Evolutionary conservation across 2,888 invertebrate genomes (phyloP).

Genomic region (Drosophila anceps): DNA sequence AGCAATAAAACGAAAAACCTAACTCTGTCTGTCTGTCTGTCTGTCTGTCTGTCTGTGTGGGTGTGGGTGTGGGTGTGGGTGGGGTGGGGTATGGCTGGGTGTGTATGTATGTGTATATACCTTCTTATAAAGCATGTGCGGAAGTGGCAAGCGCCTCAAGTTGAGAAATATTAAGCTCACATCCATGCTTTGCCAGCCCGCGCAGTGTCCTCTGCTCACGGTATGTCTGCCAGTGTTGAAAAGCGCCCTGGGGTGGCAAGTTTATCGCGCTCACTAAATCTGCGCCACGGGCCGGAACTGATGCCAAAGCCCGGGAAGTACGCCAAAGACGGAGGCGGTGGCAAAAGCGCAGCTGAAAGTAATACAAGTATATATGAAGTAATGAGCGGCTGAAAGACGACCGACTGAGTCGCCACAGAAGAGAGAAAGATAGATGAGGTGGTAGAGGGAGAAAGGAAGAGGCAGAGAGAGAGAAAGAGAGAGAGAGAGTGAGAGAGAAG

Average conservation of each 20-base stretch:
- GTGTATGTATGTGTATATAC: constrained; percentile 31
- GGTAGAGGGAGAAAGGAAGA: background rate
- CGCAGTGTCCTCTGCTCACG: background rate
- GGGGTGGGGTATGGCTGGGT: constrained; percentile 2
- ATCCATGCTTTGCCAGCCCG: constrained; percentile 16
- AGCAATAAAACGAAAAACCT: constrained; percentile 61
- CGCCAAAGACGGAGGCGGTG: constrained; percentile 4
- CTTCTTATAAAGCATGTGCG: constrained; percentile 60
- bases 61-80: constrained; percentile 3
- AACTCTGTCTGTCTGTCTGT: constrained; percentile 22
- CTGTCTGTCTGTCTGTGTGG: constrained; percentile 22
- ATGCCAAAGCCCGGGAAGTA: constrained; percentile 35
- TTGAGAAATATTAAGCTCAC: constrained; percentile 57
- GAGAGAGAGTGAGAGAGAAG: background rate
- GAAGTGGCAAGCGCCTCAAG: constrained; percentile 74
- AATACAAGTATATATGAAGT: constrained; percentile 50
- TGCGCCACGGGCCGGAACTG: constrained; percentile 59
- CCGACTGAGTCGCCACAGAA: constrained; percentile 25
- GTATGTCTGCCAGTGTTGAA: constrained; percentile 58
- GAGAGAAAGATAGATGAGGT: background rate
- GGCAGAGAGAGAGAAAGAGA: background rate
- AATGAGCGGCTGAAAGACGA: constrained; percentile 48
- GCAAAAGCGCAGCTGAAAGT: constrained; percentile 41
- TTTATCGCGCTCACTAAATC: constrained; percentile 73
- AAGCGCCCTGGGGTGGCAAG: constrained; percentile 55